Evolutionary conservation across 1,140 invertebrate species (phyloP), one percentile per base, ranked within the genome.

Genomic region (Drosophila serrata): DNA sequence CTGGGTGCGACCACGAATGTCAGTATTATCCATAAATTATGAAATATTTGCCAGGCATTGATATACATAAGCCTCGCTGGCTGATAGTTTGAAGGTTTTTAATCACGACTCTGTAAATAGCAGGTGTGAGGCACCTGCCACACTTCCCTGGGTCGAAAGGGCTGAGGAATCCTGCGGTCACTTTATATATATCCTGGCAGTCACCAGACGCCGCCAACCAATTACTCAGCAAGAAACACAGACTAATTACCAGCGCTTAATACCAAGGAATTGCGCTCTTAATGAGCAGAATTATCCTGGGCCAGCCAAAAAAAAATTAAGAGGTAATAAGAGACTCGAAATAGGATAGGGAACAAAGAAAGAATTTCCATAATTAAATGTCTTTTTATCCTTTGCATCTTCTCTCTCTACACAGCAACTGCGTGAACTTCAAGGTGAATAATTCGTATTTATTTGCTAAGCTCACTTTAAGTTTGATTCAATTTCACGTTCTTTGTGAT

Each of bases 291-390:
- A 59, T 72, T 70, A 48, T 72, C 68, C 17, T 65, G 31, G 22
- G 6, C 9, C 12, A 35, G 19, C 13, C 51, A 5, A 35, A 53
- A 22, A 37, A 22, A 22, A 8, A 33, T 11, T 31, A 35, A 58
- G n/a, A 60, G 46, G 74, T 48, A 77, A 77, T 68, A 33, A 13
- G 74, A 59, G 35, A 40, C 74, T 55, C 40, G 73, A 76, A 76
- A 67, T 46, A 46, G 45, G 49, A 75, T 45, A 51, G 42, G 43
- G 15, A 69, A 57, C 49, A 56, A 69, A 22, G 63, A 0, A 70
- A 37, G 64, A 73, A 73, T 73, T 72, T 59, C 53, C 69, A 73
- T 73, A 70, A 72, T 72, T 70, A 72, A 58, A 70, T 49, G 51
- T 58, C 29, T 22, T 19, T 15, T 42, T 64, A 48, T 75, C 42